phyloP scores from a whole-genome alignment of 2,113 vertebrate genomes.

The Orycteropus afer region DNA sequence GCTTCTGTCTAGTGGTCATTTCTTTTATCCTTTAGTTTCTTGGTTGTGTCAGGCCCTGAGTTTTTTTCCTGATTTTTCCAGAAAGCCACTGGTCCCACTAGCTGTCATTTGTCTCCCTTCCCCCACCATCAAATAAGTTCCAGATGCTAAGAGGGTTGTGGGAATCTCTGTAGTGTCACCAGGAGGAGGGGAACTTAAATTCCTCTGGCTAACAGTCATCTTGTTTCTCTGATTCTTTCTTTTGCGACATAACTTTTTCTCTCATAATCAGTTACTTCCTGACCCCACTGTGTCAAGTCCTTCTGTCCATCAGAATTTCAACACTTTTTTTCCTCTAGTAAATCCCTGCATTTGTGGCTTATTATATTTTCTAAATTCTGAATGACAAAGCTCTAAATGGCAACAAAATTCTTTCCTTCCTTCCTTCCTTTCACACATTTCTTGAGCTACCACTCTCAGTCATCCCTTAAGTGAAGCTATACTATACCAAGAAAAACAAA shows the following conservation, averaged over 20 bases:
- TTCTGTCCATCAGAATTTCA: neutral
- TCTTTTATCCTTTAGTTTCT: conserved; percentile 21
- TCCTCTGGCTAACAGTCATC: neutral
- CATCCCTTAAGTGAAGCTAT: conserved; percentile 30
- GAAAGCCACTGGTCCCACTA: conserved; percentile 23
- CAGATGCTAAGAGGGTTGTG: conserved; percentile 36
- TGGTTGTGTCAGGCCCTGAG: neutral
- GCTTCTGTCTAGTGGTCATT: neutral
- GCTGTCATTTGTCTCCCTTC: conserved; percentile 37
- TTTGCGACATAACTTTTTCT: conserved; percentile 11
- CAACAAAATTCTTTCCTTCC: neutral
- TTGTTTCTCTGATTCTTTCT: conserved; percentile 24
- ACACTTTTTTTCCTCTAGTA: neutral
- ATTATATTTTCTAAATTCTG: conserved; percentile 23
- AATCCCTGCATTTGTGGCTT: neutral
- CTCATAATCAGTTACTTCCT: neutral
- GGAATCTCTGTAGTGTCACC: neutral
- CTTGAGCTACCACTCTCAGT: conserved; percentile 30
- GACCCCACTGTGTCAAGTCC: neutral
- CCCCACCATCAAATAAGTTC: conserved; percentile 22
- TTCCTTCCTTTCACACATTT: neutral
- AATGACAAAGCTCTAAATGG: conserved; percentile 35
- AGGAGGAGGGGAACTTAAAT: conserved; percentile 26
- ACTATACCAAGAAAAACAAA: too few relatives aligned
- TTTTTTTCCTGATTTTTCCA: conserved; percentile 32